Percentiles rank a stretch among this genome's conserved stretches.
Conservation (phyloP, 1,140 invertebrate genomes). For the Drosophila virilis region DNA sequence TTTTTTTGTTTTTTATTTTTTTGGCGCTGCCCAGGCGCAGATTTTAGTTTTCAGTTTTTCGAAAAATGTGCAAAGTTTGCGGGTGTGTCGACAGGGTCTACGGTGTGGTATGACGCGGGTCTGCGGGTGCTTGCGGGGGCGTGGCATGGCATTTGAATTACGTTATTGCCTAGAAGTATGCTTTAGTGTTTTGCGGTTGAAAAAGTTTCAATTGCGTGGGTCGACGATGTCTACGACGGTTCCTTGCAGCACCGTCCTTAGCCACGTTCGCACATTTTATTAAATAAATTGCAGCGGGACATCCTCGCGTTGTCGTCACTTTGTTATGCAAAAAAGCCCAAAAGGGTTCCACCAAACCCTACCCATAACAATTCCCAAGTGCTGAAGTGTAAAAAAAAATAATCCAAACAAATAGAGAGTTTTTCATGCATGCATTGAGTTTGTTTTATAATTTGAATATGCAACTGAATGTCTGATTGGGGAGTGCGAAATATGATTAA, state of each 20-base stretch:
- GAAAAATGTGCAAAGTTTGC: conserved; percentile 73
- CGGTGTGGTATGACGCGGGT: conserved; percentile 1
- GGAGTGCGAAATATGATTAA: conserved; percentile 40
- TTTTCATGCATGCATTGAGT: conserved; percentile 52
- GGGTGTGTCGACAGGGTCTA: conserved; percentile 67
- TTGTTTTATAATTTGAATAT: conserved; percentile 37
- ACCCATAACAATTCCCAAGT: conserved; percentile 24
- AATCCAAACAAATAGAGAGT: conserved; percentile 58
- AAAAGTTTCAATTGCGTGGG: conserved; percentile 80
- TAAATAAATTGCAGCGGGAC: conserved; percentile 74
- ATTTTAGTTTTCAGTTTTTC: conserved; percentile 55
- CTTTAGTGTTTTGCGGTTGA: conserved; percentile 79
- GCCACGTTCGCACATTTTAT: conserved; percentile 58
- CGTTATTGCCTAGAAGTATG: conserved; percentile 79
- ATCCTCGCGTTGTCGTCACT: conserved; percentile 48
- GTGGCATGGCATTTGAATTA: conserved; percentile 66
- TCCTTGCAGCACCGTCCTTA: conserved; percentile 6
- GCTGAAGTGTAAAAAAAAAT: conserved; percentile 46
- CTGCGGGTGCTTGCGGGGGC: conserved; percentile 2
- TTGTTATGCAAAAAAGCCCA: conserved; percentile 68
- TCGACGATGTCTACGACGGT: conserved; percentile 50
- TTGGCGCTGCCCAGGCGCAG: conserved; percentile 34
- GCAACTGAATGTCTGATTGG: conserved; percentile 11
- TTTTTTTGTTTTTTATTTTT: conserved; percentile 34
- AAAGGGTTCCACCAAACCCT: conserved; percentile 41